phyloP scores from a whole-genome alignment of 2,797 vertebrate species.

The Sebastes minor region DNA sequence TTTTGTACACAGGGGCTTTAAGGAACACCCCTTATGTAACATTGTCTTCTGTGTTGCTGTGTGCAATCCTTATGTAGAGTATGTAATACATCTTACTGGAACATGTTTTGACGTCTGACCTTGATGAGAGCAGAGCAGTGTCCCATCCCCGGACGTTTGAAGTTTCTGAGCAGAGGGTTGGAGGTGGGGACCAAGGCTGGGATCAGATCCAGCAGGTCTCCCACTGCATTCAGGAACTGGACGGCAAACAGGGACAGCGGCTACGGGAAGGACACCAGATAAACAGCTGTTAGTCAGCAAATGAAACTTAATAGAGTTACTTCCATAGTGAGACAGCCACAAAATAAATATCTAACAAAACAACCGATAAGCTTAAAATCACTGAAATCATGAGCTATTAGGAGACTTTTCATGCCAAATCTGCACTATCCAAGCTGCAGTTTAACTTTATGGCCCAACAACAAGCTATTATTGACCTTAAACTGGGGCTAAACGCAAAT shows the following conservation, averaged over 20 bases:
- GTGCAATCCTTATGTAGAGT: not conserved
- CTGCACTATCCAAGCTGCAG: not conserved
- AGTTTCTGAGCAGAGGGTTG: slow-evolving; percentile 7
- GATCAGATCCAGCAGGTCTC: slow-evolving; percentile 92
- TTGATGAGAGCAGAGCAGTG: slow-evolving; percentile 97
- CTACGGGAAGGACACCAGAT: slow-evolving; percentile 69
- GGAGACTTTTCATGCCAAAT: not conserved
- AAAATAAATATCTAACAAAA: not conserved
- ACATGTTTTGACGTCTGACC: slow-evolving; percentile 73
- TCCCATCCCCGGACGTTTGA: slow-evolving; percentile 87
- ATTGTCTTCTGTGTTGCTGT: not conserved
- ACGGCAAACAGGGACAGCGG: slow-evolving; percentile 85
- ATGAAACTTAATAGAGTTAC: not conserved
- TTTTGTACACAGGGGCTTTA: not conserved
- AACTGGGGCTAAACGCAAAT: not conserved
- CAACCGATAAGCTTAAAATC: not conserved
- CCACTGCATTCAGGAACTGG: slow-evolving; percentile 89
- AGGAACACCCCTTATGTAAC: not conserved
- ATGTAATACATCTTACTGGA: too few species aligned
- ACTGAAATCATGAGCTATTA: not conserved
- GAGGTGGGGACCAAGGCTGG: slow-evolving; percentile 78
- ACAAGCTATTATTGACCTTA: not conserved
- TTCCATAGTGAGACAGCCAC: not conserved
- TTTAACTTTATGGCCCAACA: not conserved
- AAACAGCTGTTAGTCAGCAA: slow-evolving; percentile 34